Evolutionary conservation across 1,140 invertebrate species (phyloP).

Genomic region (Aphelinus certus): DNA sequence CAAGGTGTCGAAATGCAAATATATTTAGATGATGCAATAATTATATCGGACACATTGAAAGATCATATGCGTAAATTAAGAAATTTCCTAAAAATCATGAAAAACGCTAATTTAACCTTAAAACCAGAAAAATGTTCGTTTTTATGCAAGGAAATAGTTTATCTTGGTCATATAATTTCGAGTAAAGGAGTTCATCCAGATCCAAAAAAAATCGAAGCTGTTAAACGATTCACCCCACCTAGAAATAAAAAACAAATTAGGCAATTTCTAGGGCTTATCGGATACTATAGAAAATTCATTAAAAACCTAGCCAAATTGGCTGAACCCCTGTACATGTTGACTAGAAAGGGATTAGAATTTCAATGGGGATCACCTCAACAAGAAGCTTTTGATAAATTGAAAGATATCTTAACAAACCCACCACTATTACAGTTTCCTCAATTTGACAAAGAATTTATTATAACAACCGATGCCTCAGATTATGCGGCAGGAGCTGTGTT

Average conservation of each 20-base stretch:
- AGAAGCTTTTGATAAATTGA: too few relatives aligned
- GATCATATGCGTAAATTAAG: slow-evolving; percentile 55
- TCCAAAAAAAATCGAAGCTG: slow-evolving; percentile 36
- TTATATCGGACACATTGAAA: slow-evolving; percentile 54
- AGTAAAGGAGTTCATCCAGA: slow-evolving; percentile 41
- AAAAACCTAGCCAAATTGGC: too few relatives aligned
- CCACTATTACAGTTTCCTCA: too few relatives aligned
- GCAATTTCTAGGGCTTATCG: too few relatives aligned
- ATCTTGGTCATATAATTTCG: slow-evolving; percentile 48
- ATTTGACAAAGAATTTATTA: too few relatives aligned
- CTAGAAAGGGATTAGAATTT: too few relatives aligned
- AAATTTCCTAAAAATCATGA: slow-evolving; percentile 53
- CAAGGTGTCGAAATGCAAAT: slow-evolving; percentile 32
- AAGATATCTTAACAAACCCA: too few relatives aligned
- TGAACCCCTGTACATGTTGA: too few relatives aligned
- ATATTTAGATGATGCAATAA: slow-evolving; percentile 64
- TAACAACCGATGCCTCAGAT: too few relatives aligned
- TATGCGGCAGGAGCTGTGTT: too few relatives aligned
- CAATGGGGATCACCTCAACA: too few relatives aligned
- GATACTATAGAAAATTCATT: not conserved
- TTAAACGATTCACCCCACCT: slow-evolving; percentile 42
- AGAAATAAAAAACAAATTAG: slow-evolving; percentile 26
- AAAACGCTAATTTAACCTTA: slow-evolving; percentile 48
- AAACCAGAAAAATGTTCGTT: slow-evolving; percentile 49
- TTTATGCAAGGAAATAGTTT: slow-evolving; percentile 17